These are phyloP conservation scores for Aegotheles bennettii DNA, from an alignment of 2,113 vertebrate genomes.

Conservation along the genomic window DNA sequence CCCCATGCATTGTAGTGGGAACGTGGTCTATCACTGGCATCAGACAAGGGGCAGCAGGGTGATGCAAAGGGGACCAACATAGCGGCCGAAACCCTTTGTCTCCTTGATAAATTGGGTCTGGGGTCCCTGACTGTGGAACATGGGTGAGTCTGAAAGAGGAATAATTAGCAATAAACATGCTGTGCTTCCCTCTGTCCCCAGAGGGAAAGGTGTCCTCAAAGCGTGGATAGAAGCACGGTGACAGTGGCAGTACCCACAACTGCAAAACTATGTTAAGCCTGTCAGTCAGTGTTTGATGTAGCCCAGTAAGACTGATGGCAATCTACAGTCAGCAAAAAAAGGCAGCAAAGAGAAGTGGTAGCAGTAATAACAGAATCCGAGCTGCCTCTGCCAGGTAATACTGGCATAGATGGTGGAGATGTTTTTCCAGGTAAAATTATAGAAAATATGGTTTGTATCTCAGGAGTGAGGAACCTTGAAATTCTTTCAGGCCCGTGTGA, in stretches of 20 bases:
- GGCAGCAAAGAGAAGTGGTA: background rate
- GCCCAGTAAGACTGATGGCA: background rate
- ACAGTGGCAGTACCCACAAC: background rate
- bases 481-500: background rate
- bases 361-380: background rate
- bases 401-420: background rate
- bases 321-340: background rate
- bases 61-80: fast-evolving
- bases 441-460: background rate
- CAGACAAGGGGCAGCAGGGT: background rate
- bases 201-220: background rate
- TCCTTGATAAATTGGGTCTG: background rate
- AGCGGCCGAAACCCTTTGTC: background rate
- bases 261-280: background rate
- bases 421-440: background rate
- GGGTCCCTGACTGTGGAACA: background rate
- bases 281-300: background rate
- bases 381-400: background rate
- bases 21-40: background rate
- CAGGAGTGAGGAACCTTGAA: background rate
- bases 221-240: background rate
- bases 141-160: background rate
- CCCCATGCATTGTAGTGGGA: fast-evolving
- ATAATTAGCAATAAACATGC: background rate
- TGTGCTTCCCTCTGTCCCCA: fast-evolving